These are phyloP conservation scores for Rugalucina vietnamica DNA, from an alignment of 2,888 invertebrate genomes.

Conservation along the genomic window DNA sequence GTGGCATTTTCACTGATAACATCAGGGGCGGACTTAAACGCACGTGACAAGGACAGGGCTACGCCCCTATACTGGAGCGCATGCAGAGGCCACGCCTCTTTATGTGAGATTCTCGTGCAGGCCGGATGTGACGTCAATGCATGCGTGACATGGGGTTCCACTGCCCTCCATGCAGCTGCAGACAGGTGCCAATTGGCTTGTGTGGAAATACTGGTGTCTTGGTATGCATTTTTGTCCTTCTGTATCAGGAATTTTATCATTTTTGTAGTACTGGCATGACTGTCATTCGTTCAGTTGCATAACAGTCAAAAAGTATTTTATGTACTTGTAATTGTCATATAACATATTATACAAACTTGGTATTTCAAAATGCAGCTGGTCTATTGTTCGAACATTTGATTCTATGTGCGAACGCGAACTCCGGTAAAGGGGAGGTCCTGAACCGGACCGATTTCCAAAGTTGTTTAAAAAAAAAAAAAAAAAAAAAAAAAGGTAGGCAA, in stretches of 20 bases:
- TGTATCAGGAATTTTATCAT: background rate
- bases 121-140: slow-evolving; percentile 72
- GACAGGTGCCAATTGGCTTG: slow-evolving; percentile 72
- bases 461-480: too few relatives aligned
- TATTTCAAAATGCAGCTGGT: too few relatives aligned
- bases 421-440: too few relatives aligned
- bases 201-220: slow-evolving; percentile 63
- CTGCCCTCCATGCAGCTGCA: slow-evolving; percentile 72
- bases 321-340: too few relatives aligned
- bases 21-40: slow-evolving; percentile 52
- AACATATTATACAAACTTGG: too few relatives aligned
- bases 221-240: slow-evolving; percentile 43
- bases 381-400: too few relatives aligned
- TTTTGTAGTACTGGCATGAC: background rate
- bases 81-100: slow-evolving; percentile 68
- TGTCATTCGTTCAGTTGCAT: too few relatives aligned
- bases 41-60: slow-evolving; percentile 70
- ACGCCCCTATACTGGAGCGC: slow-evolving; percentile 76
- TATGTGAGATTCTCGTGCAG: slow-evolving; percentile 66
- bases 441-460: too few relatives aligned
- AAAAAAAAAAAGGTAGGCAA: too few relatives aligned
- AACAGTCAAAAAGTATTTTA: too few relatives aligned
- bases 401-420: too few relatives aligned
- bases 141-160: slow-evolving; percentile 73
- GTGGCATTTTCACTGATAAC: slow-evolving; percentile 40